Base-by-base conservation (phyloP, 1,140 invertebrate species). In the Spodoptera litura region DNA sequence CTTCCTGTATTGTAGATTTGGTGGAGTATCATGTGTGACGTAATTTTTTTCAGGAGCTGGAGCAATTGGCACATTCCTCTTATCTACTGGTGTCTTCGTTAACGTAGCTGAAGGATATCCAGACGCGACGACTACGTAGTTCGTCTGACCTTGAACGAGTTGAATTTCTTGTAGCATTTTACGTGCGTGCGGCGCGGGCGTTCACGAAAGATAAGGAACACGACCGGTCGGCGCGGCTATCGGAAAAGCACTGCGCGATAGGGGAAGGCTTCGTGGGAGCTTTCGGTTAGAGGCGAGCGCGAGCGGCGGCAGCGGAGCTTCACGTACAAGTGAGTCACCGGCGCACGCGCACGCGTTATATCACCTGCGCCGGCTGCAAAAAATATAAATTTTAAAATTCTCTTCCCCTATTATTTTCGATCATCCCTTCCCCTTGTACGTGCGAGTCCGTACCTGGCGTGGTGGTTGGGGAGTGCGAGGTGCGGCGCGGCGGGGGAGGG, bases 1-100 rank as follows among this genome's bases (percentile, higher is more conserved):
- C 86, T 97, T 95, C 83, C 97, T 97, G 87, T 96, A 97, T 35
- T 95, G 91, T 75, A 96, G 89, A 80, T 88, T 95, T 83, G 82
- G 93, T 31, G 90, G 92, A 9, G 89, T 91, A 78, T 93, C 92
- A 82, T 95, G 94, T 75, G 93, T 94, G 25, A 94, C 91, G 64
- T 93, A 93, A 73, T 94, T 92, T 83, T 95, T 95, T 87, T 95
- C 95, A 73, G 95, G 95, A 68, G 95, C 94, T 3, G 95, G 94
- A 8, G 95, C 95, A 68, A 96, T 94, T 5, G 95, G 95, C 31
- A 95, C 92, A 38, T 94, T 93, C 64, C 94, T 87, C 81, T 95
- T 95, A 61, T 95, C 93, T 61, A 87, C 81, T 0, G 87, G 68
- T 3, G 87, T 80, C 58, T 94, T 89, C n/a, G 89, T 83, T 64